Evolutionary conservation across 2,888 invertebrate species (phyloP), one percentile per base, ranked within the genome.

Genomic region (Gisinianus flammeolus): DNA sequence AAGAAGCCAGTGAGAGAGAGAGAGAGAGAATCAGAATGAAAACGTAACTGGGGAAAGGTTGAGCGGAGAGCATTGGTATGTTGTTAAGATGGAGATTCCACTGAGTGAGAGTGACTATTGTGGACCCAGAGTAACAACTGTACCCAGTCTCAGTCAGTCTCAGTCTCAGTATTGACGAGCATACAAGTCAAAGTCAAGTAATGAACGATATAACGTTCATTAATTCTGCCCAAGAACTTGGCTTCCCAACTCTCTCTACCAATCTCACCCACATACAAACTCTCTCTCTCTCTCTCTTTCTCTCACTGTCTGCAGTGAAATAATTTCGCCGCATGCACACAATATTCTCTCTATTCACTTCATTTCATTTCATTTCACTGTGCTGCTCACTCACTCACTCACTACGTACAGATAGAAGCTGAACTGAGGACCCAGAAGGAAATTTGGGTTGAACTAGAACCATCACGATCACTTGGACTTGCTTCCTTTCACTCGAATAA

Each of bases 151-250:
- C n/a, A n/a, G n/a, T n/a, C n/a, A n/a, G n/a, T n/a, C n/a, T n/a
- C n/a, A n/a, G n/a, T n/a, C n/a, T n/a, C n/a, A n/a, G n/a, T n/a
- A n/a, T n/a, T n/a, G n/a, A n/a, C n/a, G n/a, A n/a, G n/a, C n/a
- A n/a, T n/a, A n/a, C n/a, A n/a, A n/a, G n/a, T n/a, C n/a, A n/a
- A n/a, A n/a, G n/a, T n/a, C n/a, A n/a, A n/a, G n/a, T n/a, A n/a
- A n/a, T n/a, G n/a, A n/a, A n/a, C 31, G 68, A 68, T 24, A 68
- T 68, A 68, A 35, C 35, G 31, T 68, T 68, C 68, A 68, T 68
- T 68, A 68, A 68, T 68, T 68, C 68, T 35, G 35, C n/a, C 31
- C 2, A 68, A 35, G 16, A 68, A 68, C 68, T 68, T 33, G 19
- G 22, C 10, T 35, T n/a, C 19, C 16, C 12, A 35, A n/a, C n/a